phyloP scores from a whole-genome alignment of 2,797 vertebrate species.

The Onychomys arenicola region DNA sequence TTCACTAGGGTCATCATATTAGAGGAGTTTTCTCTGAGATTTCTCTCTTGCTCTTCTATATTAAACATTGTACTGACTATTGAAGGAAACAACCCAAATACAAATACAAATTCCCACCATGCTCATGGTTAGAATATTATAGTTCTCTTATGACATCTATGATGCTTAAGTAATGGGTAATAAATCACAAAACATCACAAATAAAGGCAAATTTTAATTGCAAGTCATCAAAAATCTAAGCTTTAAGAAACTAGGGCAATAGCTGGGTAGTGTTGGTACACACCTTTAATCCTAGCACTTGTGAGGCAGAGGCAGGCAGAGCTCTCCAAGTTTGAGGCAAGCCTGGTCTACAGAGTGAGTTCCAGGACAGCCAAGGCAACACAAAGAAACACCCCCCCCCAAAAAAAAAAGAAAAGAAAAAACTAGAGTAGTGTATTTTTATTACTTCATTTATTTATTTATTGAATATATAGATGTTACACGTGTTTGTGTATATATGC shows the following conservation, averaged over 20 bases:
- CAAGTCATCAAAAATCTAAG: not conserved
- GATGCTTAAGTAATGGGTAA: not conserved
- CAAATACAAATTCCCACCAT: not conserved
- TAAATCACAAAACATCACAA: conserved; percentile 2
- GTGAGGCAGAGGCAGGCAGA: too few relatives aligned
- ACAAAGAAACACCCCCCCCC: too few relatives aligned
- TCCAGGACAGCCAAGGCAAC: too few relatives aligned
- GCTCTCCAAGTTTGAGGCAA: too few relatives aligned
- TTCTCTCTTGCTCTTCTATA: not conserved
- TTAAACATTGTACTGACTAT: not conserved
- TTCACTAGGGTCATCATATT: not conserved
- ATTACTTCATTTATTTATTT: not conserved
- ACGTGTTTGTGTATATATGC: not conserved
- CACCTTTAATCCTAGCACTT: too few relatives aligned
- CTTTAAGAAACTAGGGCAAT: not conserved
- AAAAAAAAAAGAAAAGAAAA: too few relatives aligned
- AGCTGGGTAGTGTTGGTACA: too few relatives aligned
- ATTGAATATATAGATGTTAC: not conserved
- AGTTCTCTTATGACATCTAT: not conserved
- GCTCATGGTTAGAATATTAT: not conserved
- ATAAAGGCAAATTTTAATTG: conserved; percentile 1
- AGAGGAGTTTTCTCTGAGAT: not conserved
- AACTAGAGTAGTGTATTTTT: not conserved
- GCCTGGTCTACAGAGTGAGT: too few relatives aligned
- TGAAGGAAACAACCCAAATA: not conserved